Base-by-base conservation (phyloP, 1,140 invertebrate genomes). In the Micrasema minimum region DNA sequence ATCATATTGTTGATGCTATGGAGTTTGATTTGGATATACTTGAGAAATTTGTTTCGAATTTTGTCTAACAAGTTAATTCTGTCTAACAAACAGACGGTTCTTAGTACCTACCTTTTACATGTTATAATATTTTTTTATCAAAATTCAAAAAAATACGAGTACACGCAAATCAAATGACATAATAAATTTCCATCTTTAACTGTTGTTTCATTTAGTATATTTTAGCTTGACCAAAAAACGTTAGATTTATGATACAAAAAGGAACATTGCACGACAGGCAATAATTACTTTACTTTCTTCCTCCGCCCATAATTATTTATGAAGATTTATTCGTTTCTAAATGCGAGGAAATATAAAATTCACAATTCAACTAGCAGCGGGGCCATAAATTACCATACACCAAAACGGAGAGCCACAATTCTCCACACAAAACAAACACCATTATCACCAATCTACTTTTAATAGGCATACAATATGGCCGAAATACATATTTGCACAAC, bases 361-460 rank as follows among this genome's bases (percentile, higher is more conserved):
- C 55, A 59, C 9, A 59, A 37, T 38, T n/a, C n/a, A n/a, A 20
- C 12, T 2, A 37, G 20, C 16, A 59, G 20, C 3, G 23, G 37
- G 43, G 6, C 62, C 62, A 51, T 65, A 65, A 65, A 51, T 48
- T 51, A 48, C n/a, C 22, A 35, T 18, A 59, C 20, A 43, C 9
- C 35, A 65, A 14, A 22, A 31, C 18, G 10, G 62, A 37, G 26
- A 12, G 22, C 20, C 38, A 62, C 26, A 35, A 57, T 7, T 31
- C 26, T 37, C 9, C 51, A 10, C 7, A n/a, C 48, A 48, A 41
- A 46, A 11, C 43, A 22, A 12, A 48, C 53, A 23, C 37, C 12
- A 59, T 41, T 69, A 61, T 69, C 53, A 50, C 31, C 53, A 35
- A 69, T 69, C 66, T 69, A 69, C 53, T 61, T 69, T 69, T 69